Base-by-base conservation (phyloP, 2,888 invertebrate genomes). In the Metacarcinus magister region DNA sequence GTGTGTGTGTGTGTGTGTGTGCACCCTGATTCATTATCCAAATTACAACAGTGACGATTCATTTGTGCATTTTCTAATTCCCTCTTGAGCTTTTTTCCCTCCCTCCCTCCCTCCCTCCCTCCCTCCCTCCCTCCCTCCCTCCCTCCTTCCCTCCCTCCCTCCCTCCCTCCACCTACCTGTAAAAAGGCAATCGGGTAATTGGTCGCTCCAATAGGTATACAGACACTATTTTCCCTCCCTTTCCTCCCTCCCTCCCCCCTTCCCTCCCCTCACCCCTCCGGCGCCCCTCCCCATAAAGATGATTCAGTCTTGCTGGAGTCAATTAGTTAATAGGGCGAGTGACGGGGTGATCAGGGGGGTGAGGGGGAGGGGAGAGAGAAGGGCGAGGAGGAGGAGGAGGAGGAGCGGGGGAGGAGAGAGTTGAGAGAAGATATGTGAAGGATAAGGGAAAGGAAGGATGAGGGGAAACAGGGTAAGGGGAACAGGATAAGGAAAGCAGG, bases 311-410 rank as follows among this genome's bases (percentile, higher is more conserved):
- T 93, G 44, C 89, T 93, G 94, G 44, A 95, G 95, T 95, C 94
- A 95, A 95, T 95, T 93, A 95, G 95, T 95, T 95, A 95, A 95
- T 95, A 95, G 94, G 89, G 60, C 32, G 54, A 43, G 92, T 54
- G 48, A 48, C 92, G 48, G 48, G 67, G 67, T 67, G 67, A 67
- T 67, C 67, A 32, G 82, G 82, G 19, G 28, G 82, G 32, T 4
- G 82, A 28, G 28, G 82, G 32, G 28, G 19, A 32, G 32, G 82
- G 32, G 32, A 13, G 8, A 7, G 82, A 32, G 28, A 28, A 10
- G 10, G 75, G 75, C n/a, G 28, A 75, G 75, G 8, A n/a, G 92
- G n/a, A 28, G 4, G 75, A 75, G n/a, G 28, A 28, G 75, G 5
- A 28, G 16, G n/a, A 75, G 75, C 5, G 75, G 4, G 75, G 28